Evolutionary conservation across 1,140 invertebrate genomes (phyloP).

Genomic region (Babylonia areolata): DNA sequence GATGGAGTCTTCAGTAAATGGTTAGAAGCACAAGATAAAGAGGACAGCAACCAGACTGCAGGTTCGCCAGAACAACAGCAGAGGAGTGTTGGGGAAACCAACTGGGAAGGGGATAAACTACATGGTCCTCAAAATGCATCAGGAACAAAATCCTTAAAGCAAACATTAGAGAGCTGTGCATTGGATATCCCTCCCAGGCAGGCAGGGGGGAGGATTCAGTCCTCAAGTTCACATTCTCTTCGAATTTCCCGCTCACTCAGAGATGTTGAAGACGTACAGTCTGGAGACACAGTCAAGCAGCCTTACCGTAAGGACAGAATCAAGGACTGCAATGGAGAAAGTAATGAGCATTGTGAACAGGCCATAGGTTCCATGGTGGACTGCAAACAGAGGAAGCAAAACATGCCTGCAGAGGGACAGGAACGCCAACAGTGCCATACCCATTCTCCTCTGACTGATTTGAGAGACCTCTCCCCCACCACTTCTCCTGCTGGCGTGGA

Average conservation of each 20-base stretch:
- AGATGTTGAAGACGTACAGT: background rate
- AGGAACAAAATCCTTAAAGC: background rate
- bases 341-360: background rate
- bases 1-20: constrained; percentile 44
- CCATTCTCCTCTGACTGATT: background rate
- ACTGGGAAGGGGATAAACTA: background rate
- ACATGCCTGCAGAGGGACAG: background rate
- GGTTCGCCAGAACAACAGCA: background rate
- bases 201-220: background rate
- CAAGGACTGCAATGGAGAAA: background rate
- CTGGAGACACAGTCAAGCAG: background rate
- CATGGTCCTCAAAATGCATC: background rate
- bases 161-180: background rate
- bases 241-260: background rate
- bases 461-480: constrained; percentile 8
- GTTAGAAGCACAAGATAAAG: constrained; percentile 23
- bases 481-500: background rate
- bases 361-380: background rate
- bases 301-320: background rate
- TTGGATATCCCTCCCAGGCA: background rate
- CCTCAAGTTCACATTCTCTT: constrained; percentile 15
- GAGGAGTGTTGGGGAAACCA: background rate
- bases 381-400: background rate
- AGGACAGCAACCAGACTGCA: background rate
- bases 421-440: background rate